Evolutionary conservation across 2,797 vertebrate genomes (phyloP).

Genomic region (Toxotes lorentzi): DNA sequence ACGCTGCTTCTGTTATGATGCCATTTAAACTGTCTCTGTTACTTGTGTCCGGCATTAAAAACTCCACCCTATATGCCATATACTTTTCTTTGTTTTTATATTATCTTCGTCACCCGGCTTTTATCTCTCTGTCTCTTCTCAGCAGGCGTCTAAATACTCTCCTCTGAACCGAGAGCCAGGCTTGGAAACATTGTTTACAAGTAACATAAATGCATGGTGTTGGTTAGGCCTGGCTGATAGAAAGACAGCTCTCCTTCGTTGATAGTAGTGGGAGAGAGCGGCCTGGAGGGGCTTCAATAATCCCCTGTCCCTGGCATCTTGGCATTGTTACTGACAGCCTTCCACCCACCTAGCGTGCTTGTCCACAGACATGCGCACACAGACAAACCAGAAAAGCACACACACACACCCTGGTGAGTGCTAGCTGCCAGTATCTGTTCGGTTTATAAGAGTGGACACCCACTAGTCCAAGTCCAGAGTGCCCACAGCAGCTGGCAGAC

Average conservation of each 20-base stretch:
- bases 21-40: conserved; percentile 49
- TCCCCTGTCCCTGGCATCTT: conserved; percentile 77
- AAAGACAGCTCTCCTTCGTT: conserved; percentile 77
- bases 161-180: conserved; percentile 59
- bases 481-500: conserved; percentile 76
- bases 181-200: conserved; percentile 78
- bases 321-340: conserved; percentile 83
- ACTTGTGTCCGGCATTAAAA: conserved; percentile 28
- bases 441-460: conserved; percentile 74
- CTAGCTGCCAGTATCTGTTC: conserved; percentile 67
- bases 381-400: conserved; percentile 17
- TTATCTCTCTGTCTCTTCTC: conserved; percentile 59
- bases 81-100: conserved; percentile 49
- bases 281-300: conserved; percentile 77
- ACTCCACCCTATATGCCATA: conserved; percentile 31
- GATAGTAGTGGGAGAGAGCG: conserved; percentile 72
- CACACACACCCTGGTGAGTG: conserved; percentile 59
- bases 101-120: conserved; percentile 50
- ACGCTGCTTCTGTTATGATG: conserved; percentile 52
- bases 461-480: conserved; percentile 77
- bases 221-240: conserved; percentile 70
- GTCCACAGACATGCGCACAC: conserved; percentile 41
- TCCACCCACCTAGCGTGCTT: conserved; percentile 68
- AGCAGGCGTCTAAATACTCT: conserved; percentile 71
- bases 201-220: conserved; percentile 79